Percentiles rank a stretch among this genome's conserved stretches.
These are phyloP conservation scores for Epinephelus coioides DNA, from an alignment of 2,797 vertebrate species.

Conservation along the genomic window DNA sequence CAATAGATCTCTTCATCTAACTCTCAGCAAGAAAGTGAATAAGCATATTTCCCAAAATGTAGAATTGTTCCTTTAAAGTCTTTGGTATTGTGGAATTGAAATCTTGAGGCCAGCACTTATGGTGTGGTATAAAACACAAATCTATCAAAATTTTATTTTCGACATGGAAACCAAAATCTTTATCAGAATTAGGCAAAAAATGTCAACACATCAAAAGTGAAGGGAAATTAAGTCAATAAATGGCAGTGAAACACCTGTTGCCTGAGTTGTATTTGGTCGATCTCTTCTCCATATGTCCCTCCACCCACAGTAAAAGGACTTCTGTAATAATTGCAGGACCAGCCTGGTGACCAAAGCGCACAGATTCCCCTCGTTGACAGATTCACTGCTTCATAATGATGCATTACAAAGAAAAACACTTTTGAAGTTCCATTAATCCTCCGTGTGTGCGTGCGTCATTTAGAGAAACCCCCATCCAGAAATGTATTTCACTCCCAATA, in stretches of 20 bases:
- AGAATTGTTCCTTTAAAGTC: background rate
- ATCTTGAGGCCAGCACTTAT: background rate
- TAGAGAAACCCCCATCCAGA: slow-evolving; percentile 71
- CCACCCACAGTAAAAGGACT: slow-evolving; percentile 44
- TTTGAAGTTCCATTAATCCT: slow-evolving; percentile 82
- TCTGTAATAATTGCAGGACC: slow-evolving; percentile 58
- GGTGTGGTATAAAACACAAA: slow-evolving; percentile 1
- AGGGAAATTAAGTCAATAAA: slow-evolving; percentile 35
- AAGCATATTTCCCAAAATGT: background rate
- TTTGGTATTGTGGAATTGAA: background rate
- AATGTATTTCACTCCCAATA: slow-evolving; percentile 70
- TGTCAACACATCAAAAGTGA: background rate
- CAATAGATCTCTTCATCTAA: background rate
- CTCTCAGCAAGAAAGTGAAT: background rate
- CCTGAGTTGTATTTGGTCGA: slow-evolving; percentile 38
- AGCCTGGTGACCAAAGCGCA: slow-evolving; percentile 63
- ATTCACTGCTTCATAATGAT: slow-evolving; percentile 83
- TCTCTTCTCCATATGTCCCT: slow-evolving; percentile 49
- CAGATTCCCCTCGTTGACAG: slow-evolving; percentile 78
- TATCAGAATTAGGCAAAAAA: slow-evolving; percentile 21
- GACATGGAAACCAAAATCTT: background rate
- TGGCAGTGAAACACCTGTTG: slow-evolving; percentile 64
- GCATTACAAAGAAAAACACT: slow-evolving; percentile 82
- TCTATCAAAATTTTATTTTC: slow-evolving; percentile 6
- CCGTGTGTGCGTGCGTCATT: slow-evolving; percentile 68